Evolutionary conservation across 2,797 vertebrate species (phyloP).

Genomic region (Columba guinea): DNA sequence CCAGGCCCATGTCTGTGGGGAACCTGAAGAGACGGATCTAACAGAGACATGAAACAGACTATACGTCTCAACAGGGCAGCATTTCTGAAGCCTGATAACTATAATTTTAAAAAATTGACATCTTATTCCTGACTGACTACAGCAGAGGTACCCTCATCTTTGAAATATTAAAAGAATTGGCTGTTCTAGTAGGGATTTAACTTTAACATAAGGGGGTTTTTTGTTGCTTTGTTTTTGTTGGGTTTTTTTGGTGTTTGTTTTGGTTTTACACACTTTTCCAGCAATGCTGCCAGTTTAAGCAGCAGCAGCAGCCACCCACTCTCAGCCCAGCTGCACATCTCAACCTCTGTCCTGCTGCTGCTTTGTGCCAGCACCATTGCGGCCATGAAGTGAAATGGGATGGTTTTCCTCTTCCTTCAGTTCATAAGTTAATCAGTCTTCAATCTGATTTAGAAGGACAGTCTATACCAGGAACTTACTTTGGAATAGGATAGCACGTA

Average conservation of each 20-base stretch:
- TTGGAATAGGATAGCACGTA: fast-evolving
- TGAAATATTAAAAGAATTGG: not conserved
- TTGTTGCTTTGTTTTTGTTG: too few species aligned
- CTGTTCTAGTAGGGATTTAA: not conserved
- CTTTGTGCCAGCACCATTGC: not conserved
- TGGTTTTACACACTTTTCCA: not conserved
- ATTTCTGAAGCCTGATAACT: not conserved
- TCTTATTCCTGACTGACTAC: not conserved
- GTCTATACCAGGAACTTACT: not conserved
- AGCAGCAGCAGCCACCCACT: not conserved
- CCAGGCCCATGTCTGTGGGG: not conserved
- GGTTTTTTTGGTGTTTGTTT: too few species aligned
- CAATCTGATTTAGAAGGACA: not conserved
- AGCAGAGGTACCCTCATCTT: not conserved
- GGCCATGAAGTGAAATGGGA: not conserved
- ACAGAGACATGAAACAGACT: not conserved
- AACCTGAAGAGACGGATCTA: not conserved
- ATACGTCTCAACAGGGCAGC: not conserved
- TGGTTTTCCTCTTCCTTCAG: not conserved
- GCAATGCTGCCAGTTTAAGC: not conserved
- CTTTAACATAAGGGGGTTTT: not conserved
- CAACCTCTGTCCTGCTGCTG: not conserved
- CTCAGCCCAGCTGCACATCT: not conserved
- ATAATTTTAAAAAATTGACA: not conserved
- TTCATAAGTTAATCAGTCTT: not conserved